Evolutionary conservation across 2,113 vertebrate genomes (phyloP).

Genomic region (Thryonomys swinderianus): DNA sequence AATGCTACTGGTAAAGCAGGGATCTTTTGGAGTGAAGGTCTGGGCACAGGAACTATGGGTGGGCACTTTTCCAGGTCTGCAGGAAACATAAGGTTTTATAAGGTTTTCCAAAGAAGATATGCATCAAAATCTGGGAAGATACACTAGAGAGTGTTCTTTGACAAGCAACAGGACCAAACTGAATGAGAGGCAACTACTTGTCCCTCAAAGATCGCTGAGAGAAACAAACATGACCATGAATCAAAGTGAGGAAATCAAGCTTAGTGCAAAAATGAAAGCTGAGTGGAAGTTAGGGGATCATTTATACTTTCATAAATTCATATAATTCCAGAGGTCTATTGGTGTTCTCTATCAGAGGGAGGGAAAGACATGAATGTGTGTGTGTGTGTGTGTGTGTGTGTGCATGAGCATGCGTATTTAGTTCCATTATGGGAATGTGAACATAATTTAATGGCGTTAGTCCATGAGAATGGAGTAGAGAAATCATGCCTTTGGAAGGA

Average conservation of each 20-base stretch:
- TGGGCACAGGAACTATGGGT: background rate
- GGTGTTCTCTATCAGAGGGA: background rate
- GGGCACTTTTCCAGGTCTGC: background rate
- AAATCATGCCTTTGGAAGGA: background rate
- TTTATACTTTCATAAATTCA: constrained; percentile 40
- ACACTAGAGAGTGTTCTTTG: background rate
- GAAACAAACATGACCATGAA: background rate
- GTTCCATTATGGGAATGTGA: background rate
- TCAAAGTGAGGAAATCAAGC: constrained; percentile 20
- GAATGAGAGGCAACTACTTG: constrained; percentile 39
- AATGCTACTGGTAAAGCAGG: background rate
- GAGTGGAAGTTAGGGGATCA: background rate
- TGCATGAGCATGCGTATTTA: background rate
- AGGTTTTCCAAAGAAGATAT: constrained; percentile 7
- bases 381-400: background rate
- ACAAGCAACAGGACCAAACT: background rate
- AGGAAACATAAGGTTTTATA: background rate
- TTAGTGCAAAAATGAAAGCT: background rate
- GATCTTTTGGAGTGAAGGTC: background rate
- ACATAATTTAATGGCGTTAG: background rate
- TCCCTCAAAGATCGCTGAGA: constrained; percentile 40
- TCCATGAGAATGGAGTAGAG: background rate
- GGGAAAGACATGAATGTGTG: background rate
- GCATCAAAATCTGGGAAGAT: background rate
- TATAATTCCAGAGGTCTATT: background rate